A percentile compares a stretch with the other conserved stretches of the same genome.
phyloP scores from a whole-genome alignment of 1,140 invertebrate genomes.

The Sycophaga agraensis region DNA sequence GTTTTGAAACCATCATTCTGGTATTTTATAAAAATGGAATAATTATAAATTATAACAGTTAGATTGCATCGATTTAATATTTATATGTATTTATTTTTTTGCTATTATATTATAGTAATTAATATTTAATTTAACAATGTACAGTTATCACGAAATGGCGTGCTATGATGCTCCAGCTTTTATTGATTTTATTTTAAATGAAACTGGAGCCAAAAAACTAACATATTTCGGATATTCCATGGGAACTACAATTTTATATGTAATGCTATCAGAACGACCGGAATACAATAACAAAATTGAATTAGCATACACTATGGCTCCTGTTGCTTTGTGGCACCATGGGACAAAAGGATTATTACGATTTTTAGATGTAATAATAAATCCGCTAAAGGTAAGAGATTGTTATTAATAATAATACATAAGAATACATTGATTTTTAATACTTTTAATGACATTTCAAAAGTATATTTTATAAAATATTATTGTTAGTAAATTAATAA shows the following conservation, averaged over 20 bases:
- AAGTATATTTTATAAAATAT: too few species aligned
- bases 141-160: slow-evolving; percentile 11
- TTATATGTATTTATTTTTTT: background rate
- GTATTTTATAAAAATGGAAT: background rate
- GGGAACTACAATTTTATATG: slow-evolving; percentile 59
- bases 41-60: background rate
- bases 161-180: background rate
- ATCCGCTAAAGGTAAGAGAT: background rate
- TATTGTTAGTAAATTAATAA: too few species aligned
- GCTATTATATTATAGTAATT: background rate
- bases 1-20: too few species aligned
- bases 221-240: slow-evolving; percentile 63
- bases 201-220: slow-evolving; percentile 57
- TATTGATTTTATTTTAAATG: slow-evolving; percentile 65
- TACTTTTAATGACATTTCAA: too few species aligned
- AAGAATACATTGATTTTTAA: too few species aligned
- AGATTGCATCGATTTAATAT: background rate
- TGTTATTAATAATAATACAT: background rate
- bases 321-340: slow-evolving; percentile 1
- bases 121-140: background rate
- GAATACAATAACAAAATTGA: slow-evolving; percentile 59
- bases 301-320: background rate
- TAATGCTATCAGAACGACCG: slow-evolving; percentile 58
- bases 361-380: background rate
- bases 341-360: background rate